Conservation (phyloP, 1,140 invertebrate species). For the Drosophila rufa region DNA sequence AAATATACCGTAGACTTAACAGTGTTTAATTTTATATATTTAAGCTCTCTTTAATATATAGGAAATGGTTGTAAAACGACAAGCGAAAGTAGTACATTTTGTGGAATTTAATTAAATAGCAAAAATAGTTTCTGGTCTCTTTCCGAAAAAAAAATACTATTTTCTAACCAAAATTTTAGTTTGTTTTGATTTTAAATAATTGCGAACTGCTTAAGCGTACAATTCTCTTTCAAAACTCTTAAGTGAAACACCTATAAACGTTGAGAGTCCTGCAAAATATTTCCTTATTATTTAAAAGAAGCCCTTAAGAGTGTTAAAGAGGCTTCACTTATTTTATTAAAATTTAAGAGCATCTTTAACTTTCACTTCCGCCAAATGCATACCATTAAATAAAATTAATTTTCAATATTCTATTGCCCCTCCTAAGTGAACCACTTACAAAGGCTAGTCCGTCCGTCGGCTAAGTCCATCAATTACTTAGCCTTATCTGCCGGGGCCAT, state of each 20-base stretch:
- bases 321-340: neutral
- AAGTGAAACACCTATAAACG: neutral
- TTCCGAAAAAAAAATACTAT: too few relatives aligned
- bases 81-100: too few relatives aligned
- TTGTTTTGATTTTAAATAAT: neutral
- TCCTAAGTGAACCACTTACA: slow-evolving; percentile 41
- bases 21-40: neutral
- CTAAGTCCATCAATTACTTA: slow-evolving; percentile 76
- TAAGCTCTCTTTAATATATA: neutral
- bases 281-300: neutral
- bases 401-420: slow-evolving; percentile 26
- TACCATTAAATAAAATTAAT: slow-evolving; percentile 17
- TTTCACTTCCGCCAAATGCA: neutral
- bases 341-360: slow-evolving; percentile 13
- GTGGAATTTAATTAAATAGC: too few relatives aligned
- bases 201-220: too few relatives aligned
- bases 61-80: too few relatives aligned
- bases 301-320: neutral
- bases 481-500: slow-evolving; percentile 74
- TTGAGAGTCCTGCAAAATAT: too few relatives aligned
- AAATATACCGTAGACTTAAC: neutral
- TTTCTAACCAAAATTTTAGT: neutral
- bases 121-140: too few relatives aligned
- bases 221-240: neutral
- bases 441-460: slow-evolving; percentile 31